phyloP scores from a whole-genome alignment of 2,888 invertebrate species.

The Cephus rjabovi region DNA sequence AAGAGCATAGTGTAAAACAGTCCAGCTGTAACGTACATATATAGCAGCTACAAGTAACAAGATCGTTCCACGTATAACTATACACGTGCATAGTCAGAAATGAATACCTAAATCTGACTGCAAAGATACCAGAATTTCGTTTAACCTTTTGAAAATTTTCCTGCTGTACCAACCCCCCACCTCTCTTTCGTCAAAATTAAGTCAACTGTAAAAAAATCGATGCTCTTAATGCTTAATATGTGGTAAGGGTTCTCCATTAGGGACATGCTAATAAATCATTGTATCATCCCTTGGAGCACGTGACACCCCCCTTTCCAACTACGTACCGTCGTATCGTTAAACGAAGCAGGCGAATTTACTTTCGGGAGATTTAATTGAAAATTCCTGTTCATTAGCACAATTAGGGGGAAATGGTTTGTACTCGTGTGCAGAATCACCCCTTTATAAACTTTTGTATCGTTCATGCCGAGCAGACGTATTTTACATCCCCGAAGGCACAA shows the following conservation, averaged over 20 bases:
- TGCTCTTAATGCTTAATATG: not conserved
- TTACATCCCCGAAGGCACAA: constrained; percentile 34
- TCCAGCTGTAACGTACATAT: not conserved
- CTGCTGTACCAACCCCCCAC: not conserved
- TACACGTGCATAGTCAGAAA: not conserved
- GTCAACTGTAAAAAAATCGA: not conserved
- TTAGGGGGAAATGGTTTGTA: constrained; percentile 35
- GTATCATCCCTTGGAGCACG: not conserved
- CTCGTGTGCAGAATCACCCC: not conserved
- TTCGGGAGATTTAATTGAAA: constrained; percentile 36
- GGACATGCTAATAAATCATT: not conserved
- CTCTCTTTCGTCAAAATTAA: not conserved
- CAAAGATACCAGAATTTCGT: constrained; percentile 21
- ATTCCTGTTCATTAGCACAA: constrained; percentile 54
- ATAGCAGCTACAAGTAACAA: not conserved
- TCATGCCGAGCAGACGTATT: constrained; percentile 50
- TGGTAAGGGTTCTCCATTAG: not conserved
- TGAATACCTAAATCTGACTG: constrained; percentile 7
- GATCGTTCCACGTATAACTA: not conserved
- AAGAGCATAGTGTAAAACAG: not conserved
- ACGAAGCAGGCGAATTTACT: not conserved
- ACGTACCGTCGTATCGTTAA: not conserved
- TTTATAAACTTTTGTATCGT: constrained; percentile 33
- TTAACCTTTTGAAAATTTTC: constrained; percentile 7
- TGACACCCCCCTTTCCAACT: not conserved